Evolutionary conservation across 1,140 invertebrate genomes (phyloP), one percentile per base, ranked within the genome.

Genomic region (Atopsyche davidsoni): DNA sequence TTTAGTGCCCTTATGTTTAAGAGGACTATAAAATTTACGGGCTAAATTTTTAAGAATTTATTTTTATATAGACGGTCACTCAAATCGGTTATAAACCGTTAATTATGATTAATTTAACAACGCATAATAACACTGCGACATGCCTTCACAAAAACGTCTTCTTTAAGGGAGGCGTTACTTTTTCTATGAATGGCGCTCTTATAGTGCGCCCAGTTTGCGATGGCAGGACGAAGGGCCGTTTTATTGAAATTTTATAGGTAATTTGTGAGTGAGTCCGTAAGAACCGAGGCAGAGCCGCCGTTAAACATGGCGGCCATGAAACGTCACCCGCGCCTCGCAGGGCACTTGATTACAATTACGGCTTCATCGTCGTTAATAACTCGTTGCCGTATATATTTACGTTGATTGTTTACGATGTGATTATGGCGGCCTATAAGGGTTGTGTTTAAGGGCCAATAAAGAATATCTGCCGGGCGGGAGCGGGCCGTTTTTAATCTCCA

Each of bases 391-490:
- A 57, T 57, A 57, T 53, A 53, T 57, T 57, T 53, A 57, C 55
- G 55, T 57, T 57, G 55, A 57, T 57, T 57, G 55, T 57, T 57
- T 57, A 57, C 51, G 55, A 57, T 50, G 55, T 57, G 55, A 57
- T 57, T 57, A 57, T 43, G 50, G 41, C 42, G 55, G 39, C 46
- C 55, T 57, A 53, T 57, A 57, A 57, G 46, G 48, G 46, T 46
- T 24, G 42, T 46, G 31, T 42, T 51, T 52, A 34, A 57, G 49
- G 48, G 35, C 22, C 55, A 28, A 57, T 57, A 57, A 57, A 56
- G 52, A 49, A 16, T 34, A 34, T 34, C n/a, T 36, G 34, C 16
- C 4, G 36, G n/a, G 17, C 32, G n/a, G n/a, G 32, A 13, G 11
- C 18, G 18, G 13, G 18, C 4, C 17, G 40, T 40, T 39, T 39